Percentiles rank a stretch among this genome's conserved stretches.
Conservation (phyloP, 2,113 vertebrate genomes). For the Macroglossus sobrinus region DNA sequence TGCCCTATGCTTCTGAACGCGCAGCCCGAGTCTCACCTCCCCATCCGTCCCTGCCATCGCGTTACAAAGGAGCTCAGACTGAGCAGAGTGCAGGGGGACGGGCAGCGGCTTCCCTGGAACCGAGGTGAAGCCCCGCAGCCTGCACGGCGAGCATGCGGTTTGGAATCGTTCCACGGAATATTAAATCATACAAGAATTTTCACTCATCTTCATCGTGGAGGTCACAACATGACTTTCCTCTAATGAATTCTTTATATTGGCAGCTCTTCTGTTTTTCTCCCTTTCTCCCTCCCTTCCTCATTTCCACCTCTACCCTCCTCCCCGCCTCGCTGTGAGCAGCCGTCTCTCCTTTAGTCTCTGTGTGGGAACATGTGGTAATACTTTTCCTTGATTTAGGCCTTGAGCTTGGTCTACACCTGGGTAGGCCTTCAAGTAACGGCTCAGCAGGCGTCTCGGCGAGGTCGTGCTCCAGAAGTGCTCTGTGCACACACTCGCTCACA, state of each 20-base stretch:
- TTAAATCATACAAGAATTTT: constrained; percentile 80
- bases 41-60: not conserved
- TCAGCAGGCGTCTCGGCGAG: not conserved
- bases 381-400: constrained; percentile 63
- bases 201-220: constrained; percentile 79
- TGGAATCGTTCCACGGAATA: constrained; percentile 77
- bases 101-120: constrained; percentile 10
- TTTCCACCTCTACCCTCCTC: not conserved
- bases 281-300: constrained; percentile 35
- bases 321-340: not conserved
- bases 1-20: not conserved
- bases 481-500: not conserved
- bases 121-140: constrained; percentile 35
- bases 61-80: not conserved
- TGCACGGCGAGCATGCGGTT: constrained; percentile 64
- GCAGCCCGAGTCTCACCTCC: not conserved
- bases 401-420: constrained; percentile 73
- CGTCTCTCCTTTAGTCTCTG: constrained; percentile 54
- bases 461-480: not conserved
- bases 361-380: constrained; percentile 77
- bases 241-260: constrained; percentile 87
- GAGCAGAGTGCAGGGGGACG: not conserved
- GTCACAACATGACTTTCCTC: constrained; percentile 78
- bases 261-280: constrained; percentile 77
- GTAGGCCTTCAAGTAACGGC: not conserved